phyloP scores from a whole-genome alignment of 1,140 invertebrate genomes.

The Gryllus bimaculatus region DNA sequence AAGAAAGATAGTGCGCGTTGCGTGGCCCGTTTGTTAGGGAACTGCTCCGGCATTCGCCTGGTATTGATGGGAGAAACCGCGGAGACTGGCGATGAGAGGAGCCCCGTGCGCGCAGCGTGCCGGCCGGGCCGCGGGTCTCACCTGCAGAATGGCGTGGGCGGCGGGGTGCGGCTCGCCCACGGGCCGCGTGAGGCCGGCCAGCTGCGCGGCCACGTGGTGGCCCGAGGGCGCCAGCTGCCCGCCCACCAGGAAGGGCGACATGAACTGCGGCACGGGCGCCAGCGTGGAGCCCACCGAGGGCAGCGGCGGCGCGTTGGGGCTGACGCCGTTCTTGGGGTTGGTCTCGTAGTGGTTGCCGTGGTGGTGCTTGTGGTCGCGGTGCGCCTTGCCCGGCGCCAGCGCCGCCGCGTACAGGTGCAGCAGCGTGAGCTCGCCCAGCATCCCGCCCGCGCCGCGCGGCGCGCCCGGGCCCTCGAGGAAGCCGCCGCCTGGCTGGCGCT shows the following conservation, averaged over 20 bases:
- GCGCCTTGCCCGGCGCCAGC: conserved; percentile 68
- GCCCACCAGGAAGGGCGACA: not conserved
- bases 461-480: conserved; percentile 45
- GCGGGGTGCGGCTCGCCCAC: not conserved
- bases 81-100: too few species aligned
- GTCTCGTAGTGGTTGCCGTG: conserved; percentile 61
- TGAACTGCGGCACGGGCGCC: not conserved
- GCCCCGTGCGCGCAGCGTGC: too few species aligned
- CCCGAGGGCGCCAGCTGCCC: not conserved
- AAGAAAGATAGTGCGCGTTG: too few species aligned
- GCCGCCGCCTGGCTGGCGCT: conserved; percentile 45
- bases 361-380: conserved; percentile 73
- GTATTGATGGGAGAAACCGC: too few species aligned
- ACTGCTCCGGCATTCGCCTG: too few species aligned
- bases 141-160: not conserved
- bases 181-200: not conserved
- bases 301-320: conserved; percentile 45
- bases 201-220: not conserved
- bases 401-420: conserved; percentile 67
- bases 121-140: too few species aligned
- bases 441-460: conserved; percentile 26
- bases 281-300: conserved; percentile 29
- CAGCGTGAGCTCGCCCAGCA: conserved; percentile 60
- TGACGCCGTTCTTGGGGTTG: conserved; percentile 37
- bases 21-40: too few species aligned